Percentiles rank a stretch among this genome's conserved stretches.
These are phyloP conservation scores for Amphibalanus amphitrite DNA, from an alignment of 1,140 invertebrate species.

Conservation along the genomic window DNA sequence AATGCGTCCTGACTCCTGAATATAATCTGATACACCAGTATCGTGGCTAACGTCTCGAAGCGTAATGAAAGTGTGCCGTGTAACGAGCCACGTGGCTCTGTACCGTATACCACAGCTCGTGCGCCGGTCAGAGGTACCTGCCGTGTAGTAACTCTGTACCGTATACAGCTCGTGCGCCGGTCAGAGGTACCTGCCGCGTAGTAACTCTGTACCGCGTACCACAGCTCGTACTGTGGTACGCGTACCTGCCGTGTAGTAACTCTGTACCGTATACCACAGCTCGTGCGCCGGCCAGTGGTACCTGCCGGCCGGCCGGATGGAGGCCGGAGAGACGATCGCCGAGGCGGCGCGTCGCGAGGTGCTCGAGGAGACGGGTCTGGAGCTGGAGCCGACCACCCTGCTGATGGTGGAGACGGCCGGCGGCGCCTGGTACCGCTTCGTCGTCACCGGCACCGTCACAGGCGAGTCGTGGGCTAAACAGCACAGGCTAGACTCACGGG, in stretches of 20 bases:
- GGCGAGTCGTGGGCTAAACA: conserved; percentile 25
- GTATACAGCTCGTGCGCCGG: no score
- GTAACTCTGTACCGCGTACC: no score
- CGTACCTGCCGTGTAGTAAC: no score
- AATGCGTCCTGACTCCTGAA: no score
- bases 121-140: conserved; percentile 66
- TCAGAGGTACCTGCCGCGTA: conserved; percentile 14
- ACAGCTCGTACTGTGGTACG: no score
- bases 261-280: no score
- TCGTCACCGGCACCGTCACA: conserved; percentile 50
- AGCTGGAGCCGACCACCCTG: conserved; percentile 63
- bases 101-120: conserved; percentile 21
- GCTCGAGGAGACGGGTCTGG: conserved; percentile 83
- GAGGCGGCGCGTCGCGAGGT: conserved; percentile 80
- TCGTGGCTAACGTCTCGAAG: no score
- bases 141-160: conserved; percentile 80
- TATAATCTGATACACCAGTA: no score
- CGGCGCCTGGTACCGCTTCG: conserved; percentile 74
- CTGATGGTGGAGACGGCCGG: conserved; percentile 52
- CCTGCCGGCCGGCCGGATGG: conserved; percentile 82
- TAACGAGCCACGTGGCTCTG: background rate
- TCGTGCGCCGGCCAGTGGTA: conserved; percentile 92
- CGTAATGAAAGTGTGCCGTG: no score
- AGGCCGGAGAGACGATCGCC: conserved; percentile 66
- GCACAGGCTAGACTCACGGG: no score